Evolutionary conservation across 1,140 invertebrate genomes (phyloP).

Genomic region (Meloidogyne hapla): DNA sequence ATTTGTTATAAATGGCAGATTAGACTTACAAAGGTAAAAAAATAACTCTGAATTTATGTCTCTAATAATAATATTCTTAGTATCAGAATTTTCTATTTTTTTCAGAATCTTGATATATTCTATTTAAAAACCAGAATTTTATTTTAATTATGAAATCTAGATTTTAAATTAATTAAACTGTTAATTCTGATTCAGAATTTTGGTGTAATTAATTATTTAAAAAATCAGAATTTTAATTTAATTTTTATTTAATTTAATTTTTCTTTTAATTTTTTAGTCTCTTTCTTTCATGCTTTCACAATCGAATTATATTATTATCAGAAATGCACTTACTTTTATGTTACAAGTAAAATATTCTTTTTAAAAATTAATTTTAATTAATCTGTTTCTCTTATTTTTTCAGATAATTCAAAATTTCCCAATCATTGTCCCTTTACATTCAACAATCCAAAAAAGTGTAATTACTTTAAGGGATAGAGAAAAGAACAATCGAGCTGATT

Average conservation of each 20-base stretch:
- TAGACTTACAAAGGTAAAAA: constrained; percentile 18
- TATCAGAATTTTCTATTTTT: too few species aligned
- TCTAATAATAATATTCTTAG: too few species aligned
- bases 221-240: neutral
- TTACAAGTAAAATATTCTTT: too few species aligned
- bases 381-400: constrained; percentile 5
- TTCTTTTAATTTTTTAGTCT: neutral
- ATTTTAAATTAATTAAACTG: too few species aligned
- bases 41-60: too few species aligned
- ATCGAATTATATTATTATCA: constrained; percentile 35
- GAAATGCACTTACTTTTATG: constrained; percentile 44
- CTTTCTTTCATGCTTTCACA: constrained; percentile 30
- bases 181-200: too few species aligned
- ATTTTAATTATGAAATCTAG: too few species aligned
- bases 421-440: constrained; percentile 7
- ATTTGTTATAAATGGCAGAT: constrained; percentile 55
- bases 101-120: too few species aligned
- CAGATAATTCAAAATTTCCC: constrained; percentile 44
- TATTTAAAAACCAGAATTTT: neutral
- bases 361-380: neutral
- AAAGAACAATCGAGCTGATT: constrained; percentile 33
- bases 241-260: neutral
- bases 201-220: too few species aligned
- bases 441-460: constrained; percentile 32
- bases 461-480: constrained; percentile 40